Evolutionary conservation across 2,888 invertebrate genomes (phyloP).

Genomic region (Lithophane socia): DNA sequence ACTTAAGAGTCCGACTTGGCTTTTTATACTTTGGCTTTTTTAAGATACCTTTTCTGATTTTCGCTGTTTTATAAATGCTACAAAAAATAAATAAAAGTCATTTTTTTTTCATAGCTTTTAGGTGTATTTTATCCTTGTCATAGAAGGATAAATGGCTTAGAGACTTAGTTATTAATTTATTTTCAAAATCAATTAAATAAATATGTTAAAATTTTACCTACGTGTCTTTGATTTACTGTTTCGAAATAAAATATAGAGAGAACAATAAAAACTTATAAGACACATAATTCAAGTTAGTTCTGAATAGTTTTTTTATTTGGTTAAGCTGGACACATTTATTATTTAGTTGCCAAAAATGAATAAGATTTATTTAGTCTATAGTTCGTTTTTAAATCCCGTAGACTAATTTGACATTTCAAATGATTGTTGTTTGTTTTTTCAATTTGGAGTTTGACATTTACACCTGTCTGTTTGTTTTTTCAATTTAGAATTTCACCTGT

Average conservation of each 20-base stretch:
- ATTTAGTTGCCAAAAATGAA: slow-evolving; percentile 27
- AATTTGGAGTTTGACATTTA: too few relatives aligned
- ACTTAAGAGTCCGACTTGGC: slow-evolving; percentile 52
- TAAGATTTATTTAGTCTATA: slow-evolving; percentile 8
- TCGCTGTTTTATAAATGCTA: slow-evolving; percentile 3
- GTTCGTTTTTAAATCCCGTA: too few relatives aligned
- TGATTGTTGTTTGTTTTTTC: too few relatives aligned
- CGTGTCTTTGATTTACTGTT: slow-evolving; percentile 36
- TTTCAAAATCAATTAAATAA: neutral
- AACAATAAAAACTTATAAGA: slow-evolving; percentile 7
- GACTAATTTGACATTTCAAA: too few relatives aligned
- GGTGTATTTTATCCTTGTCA: slow-evolving; percentile 12
- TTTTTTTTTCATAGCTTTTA: slow-evolving; percentile 19
- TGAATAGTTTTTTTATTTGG: slow-evolving; percentile 1
- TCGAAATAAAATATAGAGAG: slow-evolving; percentile 29
- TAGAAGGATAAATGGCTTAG: slow-evolving; percentile 1
- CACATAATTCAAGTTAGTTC: slow-evolving; percentile 18
- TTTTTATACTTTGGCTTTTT: slow-evolving; percentile 31
- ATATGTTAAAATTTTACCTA: slow-evolving; percentile 5
- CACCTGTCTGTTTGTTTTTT: too few relatives aligned
- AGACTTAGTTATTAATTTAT: slow-evolving; percentile 8
- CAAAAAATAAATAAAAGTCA: slow-evolving; percentile 5
- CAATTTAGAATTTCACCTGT: too few relatives aligned
- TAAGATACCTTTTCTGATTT: slow-evolving; percentile 31
- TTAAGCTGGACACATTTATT: slow-evolving; percentile 25